Conservation (phyloP, 2,888 invertebrate genomes). For the Cryptosula pallasiana region DNA sequence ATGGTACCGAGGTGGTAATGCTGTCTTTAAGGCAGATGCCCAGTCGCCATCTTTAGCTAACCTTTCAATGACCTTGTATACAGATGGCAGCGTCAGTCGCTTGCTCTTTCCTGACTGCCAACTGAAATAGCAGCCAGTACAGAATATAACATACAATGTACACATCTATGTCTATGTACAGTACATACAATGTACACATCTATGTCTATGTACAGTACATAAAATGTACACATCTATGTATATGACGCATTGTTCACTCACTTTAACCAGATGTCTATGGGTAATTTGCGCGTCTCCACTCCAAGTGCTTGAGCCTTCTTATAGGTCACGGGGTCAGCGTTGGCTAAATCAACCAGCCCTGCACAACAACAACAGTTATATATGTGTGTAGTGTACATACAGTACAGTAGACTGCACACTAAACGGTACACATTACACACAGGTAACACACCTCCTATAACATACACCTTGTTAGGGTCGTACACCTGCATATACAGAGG, state of each 20-base stretch:
- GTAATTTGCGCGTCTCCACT: neutral
- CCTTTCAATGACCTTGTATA: neutral
- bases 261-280: neutral
- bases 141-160: too few relatives aligned
- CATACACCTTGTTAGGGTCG: neutral
- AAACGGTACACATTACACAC: too few relatives aligned
- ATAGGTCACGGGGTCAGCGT: neutral
- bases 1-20: neutral
- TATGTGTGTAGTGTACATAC: neutral
- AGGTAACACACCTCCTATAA: neutral
- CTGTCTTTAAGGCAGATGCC: neutral
- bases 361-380: neutral
- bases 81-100: neutral
- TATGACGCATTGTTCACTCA: too few relatives aligned
- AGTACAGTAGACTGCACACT: too few relatives aligned
- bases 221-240: too few relatives aligned
- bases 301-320: neutral
- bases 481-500: slow-evolving; percentile 17
- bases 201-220: too few relatives aligned
- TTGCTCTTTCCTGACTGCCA: neutral
- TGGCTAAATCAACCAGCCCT: neutral
- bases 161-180: too few relatives aligned
- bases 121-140: too few relatives aligned
- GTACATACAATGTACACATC: too few relatives aligned
- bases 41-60: neutral